Evolutionary conservation across 2,113 vertebrate species (phyloP), one percentile per base, ranked within the genome.

Genomic region (Melanerpes aurifrons): DNA sequence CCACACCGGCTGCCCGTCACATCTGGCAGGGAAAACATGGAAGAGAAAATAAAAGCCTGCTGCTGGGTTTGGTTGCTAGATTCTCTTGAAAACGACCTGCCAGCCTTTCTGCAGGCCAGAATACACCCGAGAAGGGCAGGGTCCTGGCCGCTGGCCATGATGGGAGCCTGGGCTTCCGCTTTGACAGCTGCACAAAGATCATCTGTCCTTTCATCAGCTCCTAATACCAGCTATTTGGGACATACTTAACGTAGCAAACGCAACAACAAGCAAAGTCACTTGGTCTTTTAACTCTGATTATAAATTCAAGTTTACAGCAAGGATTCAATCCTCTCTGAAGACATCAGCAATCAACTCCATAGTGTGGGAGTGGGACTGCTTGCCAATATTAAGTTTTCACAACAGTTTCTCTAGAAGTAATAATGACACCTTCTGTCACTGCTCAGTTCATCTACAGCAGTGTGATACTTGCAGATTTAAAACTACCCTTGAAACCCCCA

Each of bases 71-170:
- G 2, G 3, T 6, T 15, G 43, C 1, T 4, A 2, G 3, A 6
- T 21, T 3, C 20, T 24, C 24, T 6, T 9, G 15, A 8, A 8
- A 5, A 2, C 3, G 28, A 20, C 50, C 50, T 24, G 61, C 45
- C 56, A 15, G 56, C n/a, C 31, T 29, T 10, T 2, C 43, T 10
- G 4, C 0, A 11, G 12, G 54, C 40, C 72, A 0, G 0, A 3
- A 3, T 22, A 20, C 40, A 3, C 2, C 59, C 0, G 8, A 15
- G 15, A 1, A 32, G 58, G 29, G 32, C 66, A 6, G 20, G 31
- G 25, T 28, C 5, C 15, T 2, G 1, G 12, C 6, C 2, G 22
- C 25, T 9, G 1, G 4, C 2, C 1, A 4, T 2, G 10, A 1
- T 2, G 29, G 69, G 24, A 40, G 15, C 16, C 20, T 1, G 28